A percentile compares a stretch with the other conserved stretches of the same genome.
Conservation (phyloP, 2,113 vertebrate species). For the Aviceda subcristata region DNA sequence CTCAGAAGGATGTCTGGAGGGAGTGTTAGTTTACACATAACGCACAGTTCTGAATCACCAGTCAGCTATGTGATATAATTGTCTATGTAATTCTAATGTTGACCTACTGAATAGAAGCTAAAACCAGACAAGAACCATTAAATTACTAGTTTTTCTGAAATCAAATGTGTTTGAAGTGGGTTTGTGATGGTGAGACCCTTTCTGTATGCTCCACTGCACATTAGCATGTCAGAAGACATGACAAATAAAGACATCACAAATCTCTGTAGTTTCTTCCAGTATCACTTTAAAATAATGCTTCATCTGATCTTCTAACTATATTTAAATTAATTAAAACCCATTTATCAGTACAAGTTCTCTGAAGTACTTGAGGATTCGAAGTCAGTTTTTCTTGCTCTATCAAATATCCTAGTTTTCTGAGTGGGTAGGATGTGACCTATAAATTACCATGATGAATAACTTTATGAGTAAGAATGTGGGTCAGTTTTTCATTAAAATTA, state of each 20-base stretch:
- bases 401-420: background rate
- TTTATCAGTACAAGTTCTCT: constrained; percentile 36
- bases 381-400: constrained; percentile 12
- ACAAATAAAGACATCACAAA: background rate
- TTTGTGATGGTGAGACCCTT: background rate
- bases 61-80: background rate
- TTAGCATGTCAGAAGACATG: background rate
- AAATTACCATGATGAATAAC: constrained; percentile 45
- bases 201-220: background rate
- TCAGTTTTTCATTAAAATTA: constrained; percentile 61
- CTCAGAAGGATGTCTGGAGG: background rate
- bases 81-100: background rate
- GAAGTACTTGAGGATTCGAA: constrained; percentile 4
- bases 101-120: background rate
- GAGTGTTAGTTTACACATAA: background rate
- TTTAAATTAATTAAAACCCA: constrained; percentile 56
- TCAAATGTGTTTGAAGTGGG: background rate
- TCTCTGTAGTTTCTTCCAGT: background rate
- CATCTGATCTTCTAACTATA: constrained; percentile 19
- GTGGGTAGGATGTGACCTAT: constrained; percentile 14
- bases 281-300: constrained; percentile 16
- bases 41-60: background rate
- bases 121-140: background rate
- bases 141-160: background rate
- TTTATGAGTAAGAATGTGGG: background rate